phyloP scores from a whole-genome alignment of 1,140 invertebrate species.

The Apocrypta bakeri region DNA sequence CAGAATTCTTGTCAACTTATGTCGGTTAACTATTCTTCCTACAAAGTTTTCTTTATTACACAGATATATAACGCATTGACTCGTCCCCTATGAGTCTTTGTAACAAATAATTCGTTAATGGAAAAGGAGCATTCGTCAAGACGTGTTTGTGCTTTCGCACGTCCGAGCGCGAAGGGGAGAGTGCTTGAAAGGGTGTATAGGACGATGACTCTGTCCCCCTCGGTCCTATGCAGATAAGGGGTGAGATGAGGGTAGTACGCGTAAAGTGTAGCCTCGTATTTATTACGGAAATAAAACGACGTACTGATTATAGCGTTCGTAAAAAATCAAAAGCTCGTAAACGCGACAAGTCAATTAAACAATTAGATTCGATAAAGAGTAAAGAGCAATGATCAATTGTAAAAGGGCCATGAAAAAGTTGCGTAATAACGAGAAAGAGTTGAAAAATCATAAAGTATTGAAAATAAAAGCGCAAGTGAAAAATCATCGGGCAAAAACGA shows the following conservation, averaged over 20 bases:
- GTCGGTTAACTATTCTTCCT: neutral
- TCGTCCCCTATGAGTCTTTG: neutral
- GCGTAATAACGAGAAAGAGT: neutral
- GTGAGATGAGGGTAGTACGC: slow-evolving; percentile 70
- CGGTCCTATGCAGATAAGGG: slow-evolving; percentile 27
- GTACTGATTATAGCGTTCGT: slow-evolving; percentile 54
- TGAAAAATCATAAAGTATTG: neutral
- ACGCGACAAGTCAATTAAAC: too few species aligned
- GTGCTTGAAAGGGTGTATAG: neutral
- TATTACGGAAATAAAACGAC: slow-evolving; percentile 74
- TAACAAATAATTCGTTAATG: neutral
- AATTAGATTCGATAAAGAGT: too few species aligned
- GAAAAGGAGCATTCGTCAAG: slow-evolving; percentile 34
- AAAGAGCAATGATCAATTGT: neutral
- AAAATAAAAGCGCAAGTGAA: slow-evolving; percentile 20
- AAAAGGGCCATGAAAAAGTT: neutral
- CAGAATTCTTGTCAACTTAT: neutral
- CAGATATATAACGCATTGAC: neutral
- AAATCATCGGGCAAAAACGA: slow-evolving; percentile 32
- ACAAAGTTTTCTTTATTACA: neutral
- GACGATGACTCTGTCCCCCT: slow-evolving; percentile 44
- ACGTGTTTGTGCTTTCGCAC: slow-evolving; percentile 24
- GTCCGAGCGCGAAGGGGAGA: slow-evolving; percentile 13
- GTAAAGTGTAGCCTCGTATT: slow-evolving; percentile 73
- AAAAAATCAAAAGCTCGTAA: neutral